Evolutionary conservation across 1,140 invertebrate genomes (phyloP).

Genomic region (Chionoecetes opilio): DNA sequence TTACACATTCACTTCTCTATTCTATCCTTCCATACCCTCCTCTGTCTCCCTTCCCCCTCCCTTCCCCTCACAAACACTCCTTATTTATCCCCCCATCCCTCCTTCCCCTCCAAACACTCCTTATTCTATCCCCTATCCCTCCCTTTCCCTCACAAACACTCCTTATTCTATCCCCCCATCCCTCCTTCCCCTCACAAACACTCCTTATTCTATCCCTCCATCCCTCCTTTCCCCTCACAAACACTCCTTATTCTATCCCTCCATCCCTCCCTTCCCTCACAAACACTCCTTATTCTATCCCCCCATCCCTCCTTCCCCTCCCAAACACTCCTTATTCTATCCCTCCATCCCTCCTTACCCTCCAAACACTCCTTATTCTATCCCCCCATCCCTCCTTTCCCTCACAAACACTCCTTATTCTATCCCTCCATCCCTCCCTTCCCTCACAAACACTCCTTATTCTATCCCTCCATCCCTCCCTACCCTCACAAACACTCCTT

Average conservation of each 20-base stretch:
- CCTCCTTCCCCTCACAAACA: no score
- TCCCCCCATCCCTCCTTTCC: neutral
- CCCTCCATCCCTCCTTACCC: no score
- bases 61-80: neutral
- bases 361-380: no score
- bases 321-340: neutral
- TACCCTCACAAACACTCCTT: neutral
- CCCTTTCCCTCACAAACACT: no score
- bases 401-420: no score
- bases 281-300: neutral
- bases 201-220: neutral
- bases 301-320: no score
- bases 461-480: neutral
- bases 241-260: no score
- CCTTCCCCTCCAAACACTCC: no score
- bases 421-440: neutral
- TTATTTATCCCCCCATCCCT: neutral
- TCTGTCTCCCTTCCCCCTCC: neutral
- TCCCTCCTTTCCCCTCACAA: no score
- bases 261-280: neutral
- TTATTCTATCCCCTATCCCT: neutral
- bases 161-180: neutral
- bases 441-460: no score
- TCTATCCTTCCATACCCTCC: neutral
- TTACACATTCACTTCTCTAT: constrained; percentile 34